Evolutionary conservation across 1,140 invertebrate genomes (phyloP).

Genomic region (Drosophila kohkoa): DNA sequence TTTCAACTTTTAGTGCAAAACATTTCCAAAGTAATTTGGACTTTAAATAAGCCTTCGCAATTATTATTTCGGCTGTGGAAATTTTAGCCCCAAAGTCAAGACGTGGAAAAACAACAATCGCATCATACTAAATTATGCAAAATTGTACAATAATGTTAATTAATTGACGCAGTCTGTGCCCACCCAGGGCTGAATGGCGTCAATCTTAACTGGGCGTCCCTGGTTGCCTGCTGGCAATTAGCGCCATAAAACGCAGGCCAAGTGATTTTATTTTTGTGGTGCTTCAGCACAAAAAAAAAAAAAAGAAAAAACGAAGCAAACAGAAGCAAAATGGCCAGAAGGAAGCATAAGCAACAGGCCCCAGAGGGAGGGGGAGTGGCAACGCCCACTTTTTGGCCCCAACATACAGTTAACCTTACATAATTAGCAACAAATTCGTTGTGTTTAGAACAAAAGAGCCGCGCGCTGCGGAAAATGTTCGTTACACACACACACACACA

Average conservation of each 20-base stretch:
- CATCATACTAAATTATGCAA: constrained; percentile 69
- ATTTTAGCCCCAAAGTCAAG: constrained; percentile 16
- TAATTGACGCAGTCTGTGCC: constrained; percentile 67
- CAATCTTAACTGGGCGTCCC: constrained; percentile 17
- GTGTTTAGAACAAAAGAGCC: constrained; percentile 79
- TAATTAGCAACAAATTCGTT: constrained; percentile 79
- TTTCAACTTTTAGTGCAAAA: neutral
- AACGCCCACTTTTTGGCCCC: constrained; percentile 39
- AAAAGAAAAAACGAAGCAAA: neutral
- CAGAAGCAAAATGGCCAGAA: neutral
- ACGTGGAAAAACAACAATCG: constrained; percentile 39
- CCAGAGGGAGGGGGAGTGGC: neutral
- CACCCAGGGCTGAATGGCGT: neutral
- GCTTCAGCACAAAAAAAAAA: constrained; percentile 34
- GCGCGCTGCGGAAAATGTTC: constrained; percentile 61
- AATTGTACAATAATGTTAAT: constrained; percentile 83
- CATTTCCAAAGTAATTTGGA: neutral
- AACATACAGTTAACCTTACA: constrained; percentile 68
- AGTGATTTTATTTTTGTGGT: constrained; percentile 62
- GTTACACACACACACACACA: neutral
- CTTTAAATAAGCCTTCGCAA: neutral
- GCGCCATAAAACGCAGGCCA: constrained; percentile 77
- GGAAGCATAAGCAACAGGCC: neutral
- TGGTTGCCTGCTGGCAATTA: constrained; percentile 59
- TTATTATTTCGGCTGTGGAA: neutral